Evolutionary conservation across 2,888 invertebrate species (phyloP), one percentile per base, ranked within the genome.

Genomic region (Leptinotarsa peninsularis): DNA sequence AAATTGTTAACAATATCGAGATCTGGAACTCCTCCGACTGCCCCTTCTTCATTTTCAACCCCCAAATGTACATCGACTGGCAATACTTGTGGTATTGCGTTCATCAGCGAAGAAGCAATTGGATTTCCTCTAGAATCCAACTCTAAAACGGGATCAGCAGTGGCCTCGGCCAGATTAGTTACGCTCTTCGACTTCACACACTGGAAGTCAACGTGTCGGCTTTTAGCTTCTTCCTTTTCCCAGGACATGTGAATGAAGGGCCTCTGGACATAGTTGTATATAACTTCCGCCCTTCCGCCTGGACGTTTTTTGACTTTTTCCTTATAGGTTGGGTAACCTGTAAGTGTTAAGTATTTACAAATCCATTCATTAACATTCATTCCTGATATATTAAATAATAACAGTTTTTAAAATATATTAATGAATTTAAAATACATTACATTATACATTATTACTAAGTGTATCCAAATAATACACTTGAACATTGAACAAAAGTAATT

Each of bases 141-240:
- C 82, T 91, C 91, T 23, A 94, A 90, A 0, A 92, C 94, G 0
- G 96, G 96, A 88, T 98, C 98, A 0, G 97, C 97, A 0, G 97
- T 96, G 0, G 97, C 98, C 84, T 98, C 98, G 0, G 98, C 97
- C 78, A 99, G 90, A 89, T 99, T 98, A 14, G 98, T 98, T 49
- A 98, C 98, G 0, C 98, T 98, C 87, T 99, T 98, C 4, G 97
- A 98, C 89, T 98, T 98, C 73, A 99, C 98, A 87, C 98, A 99
- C 90, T 99, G 97, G 86, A 99, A 99, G 88, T 99, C 99, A 0
- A 99, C 99, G 87, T 99, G 99, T 1, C 99, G 93, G 85, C 97
- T 98, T 86, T 98, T 98, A 0, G 98, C 99, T 85, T 99, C 99
- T 86, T 99, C 99, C 85, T 99, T 99, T 87, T 99, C 99, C 99